Evolutionary conservation across 2,113 vertebrate genomes (phyloP).

Genomic region (Solea solea): DNA sequence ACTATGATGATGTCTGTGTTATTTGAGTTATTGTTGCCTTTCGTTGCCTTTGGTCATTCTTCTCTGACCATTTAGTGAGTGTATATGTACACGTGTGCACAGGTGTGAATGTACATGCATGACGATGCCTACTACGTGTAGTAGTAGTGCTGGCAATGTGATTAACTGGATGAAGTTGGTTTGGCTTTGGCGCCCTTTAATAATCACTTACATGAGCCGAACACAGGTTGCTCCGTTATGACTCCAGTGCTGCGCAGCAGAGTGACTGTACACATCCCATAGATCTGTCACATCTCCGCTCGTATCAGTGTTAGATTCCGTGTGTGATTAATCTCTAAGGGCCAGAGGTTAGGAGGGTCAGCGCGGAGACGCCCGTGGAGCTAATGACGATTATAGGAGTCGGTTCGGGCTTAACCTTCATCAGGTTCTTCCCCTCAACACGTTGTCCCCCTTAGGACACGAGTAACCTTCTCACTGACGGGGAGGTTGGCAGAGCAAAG

Average conservation of each 20-base stretch:
- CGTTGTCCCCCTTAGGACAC: slow-evolving; percentile 34
- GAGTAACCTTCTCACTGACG: slow-evolving; percentile 51
- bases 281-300: neutral
- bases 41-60: no score
- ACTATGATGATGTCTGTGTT: no score
- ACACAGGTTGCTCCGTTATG: neutral
- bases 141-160: slow-evolving; percentile 16
- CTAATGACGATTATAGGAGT: slow-evolving; percentile 58
- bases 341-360: slow-evolving; percentile 54
- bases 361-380: slow-evolving; percentile 49
- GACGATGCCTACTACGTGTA: slow-evolving; percentile 11
- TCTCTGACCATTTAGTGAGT: no score
- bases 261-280: neutral
- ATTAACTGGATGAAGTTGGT: slow-evolving; percentile 14
- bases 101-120: neutral
- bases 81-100: neutral
- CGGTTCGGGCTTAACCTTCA: slow-evolving; percentile 57
- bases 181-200: slow-evolving; percentile 16
- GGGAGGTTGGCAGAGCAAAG: slow-evolving; percentile 8
- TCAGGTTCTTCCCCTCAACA: slow-evolving; percentile 35
- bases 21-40: no score
- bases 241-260: neutral
- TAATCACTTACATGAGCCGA: slow-evolving; percentile 16
- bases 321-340: slow-evolving; percentile 60
- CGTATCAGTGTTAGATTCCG: neutral